Evolutionary conservation across 2,888 invertebrate genomes (phyloP).

Genomic region (Meghimatium bilineatum): DNA sequence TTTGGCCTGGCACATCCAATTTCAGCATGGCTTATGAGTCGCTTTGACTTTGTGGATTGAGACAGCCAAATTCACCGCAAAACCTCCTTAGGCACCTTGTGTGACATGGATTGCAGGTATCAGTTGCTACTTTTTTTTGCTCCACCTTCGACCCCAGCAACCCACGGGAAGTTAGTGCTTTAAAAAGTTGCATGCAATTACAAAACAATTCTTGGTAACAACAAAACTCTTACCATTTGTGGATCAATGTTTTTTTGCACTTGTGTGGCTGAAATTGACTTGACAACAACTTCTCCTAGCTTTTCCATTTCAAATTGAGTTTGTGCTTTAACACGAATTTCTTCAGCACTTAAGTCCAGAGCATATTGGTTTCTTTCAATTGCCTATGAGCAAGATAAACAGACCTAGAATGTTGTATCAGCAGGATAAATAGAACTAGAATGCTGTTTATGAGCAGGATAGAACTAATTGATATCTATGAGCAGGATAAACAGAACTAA

Average conservation of each 20-base stretch:
- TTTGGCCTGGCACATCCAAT: too few relatives aligned
- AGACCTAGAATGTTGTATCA: not conserved
- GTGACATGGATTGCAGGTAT: too few relatives aligned
- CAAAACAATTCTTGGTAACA: not conserved
- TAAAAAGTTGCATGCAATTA: not conserved
- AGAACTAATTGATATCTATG: too few relatives aligned
- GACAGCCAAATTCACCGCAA: too few relatives aligned
- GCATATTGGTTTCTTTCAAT: slow-evolving; percentile 45
- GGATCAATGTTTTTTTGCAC: not conserved
- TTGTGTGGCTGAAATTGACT: slow-evolving; percentile 25
- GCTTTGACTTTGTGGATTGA: too few relatives aligned
- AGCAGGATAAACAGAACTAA: not conserved
- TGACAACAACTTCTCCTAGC: slow-evolving; percentile 24
- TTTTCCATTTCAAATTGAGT: slow-evolving; percentile 44
- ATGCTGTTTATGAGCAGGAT: not conserved
- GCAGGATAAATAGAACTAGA: not conserved
- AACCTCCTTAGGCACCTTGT: too few relatives aligned
- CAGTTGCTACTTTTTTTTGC: too few relatives aligned
- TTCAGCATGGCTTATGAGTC: too few relatives aligned
- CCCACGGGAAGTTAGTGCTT: not conserved
- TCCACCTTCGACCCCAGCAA: not conserved
- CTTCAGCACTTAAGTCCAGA: slow-evolving; percentile 25
- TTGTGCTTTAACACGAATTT: not conserved
- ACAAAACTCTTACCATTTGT: not conserved
- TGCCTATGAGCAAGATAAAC: too few relatives aligned